Conservation (phyloP, 2,888 invertebrate species). For the Lasioglossum figueresi region DNA sequence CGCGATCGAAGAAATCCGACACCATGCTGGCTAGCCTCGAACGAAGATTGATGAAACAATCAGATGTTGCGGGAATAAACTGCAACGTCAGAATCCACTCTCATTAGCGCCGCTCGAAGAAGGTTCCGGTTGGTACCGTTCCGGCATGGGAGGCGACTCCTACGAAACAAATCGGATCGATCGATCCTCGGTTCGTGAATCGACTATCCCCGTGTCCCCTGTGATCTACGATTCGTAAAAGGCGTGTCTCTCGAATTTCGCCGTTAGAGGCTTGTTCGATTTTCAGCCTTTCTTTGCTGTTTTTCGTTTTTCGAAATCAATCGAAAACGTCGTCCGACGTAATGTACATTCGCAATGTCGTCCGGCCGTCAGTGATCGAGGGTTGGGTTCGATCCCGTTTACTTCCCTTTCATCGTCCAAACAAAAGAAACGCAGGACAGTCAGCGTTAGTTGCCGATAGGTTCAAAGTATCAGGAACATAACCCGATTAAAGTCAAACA, state of each 20-base stretch:
- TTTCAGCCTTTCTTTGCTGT: neutral
- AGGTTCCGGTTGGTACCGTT: neutral
- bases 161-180: neutral
- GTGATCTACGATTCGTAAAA: conserved; percentile 7
- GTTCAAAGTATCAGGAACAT: conserved; percentile 48
- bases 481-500: conserved; percentile 47
- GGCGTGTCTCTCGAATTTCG: neutral
- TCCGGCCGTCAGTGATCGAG: conserved; percentile 53
- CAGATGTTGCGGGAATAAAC: neutral
- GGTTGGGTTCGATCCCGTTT: conserved; percentile 39
- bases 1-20: conserved; percentile 14
- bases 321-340: conserved; percentile 30
- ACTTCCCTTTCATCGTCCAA: conserved; percentile 50
- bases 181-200: neutral
- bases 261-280: neutral
- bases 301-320: neutral
- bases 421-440: conserved; percentile 65
- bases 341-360: conserved; percentile 47
- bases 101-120: conserved; percentile 4
- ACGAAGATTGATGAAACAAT: conserved; percentile 27
- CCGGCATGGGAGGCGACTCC: neutral
- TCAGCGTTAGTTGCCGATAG: conserved; percentile 58
- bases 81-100: neutral
- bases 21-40: neutral
- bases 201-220: neutral